Percentiles rank a stretch among this genome's conserved stretches.
phyloP scores from a whole-genome alignment of 2,888 invertebrate genomes.

The Ernsta delagoae region DNA sequence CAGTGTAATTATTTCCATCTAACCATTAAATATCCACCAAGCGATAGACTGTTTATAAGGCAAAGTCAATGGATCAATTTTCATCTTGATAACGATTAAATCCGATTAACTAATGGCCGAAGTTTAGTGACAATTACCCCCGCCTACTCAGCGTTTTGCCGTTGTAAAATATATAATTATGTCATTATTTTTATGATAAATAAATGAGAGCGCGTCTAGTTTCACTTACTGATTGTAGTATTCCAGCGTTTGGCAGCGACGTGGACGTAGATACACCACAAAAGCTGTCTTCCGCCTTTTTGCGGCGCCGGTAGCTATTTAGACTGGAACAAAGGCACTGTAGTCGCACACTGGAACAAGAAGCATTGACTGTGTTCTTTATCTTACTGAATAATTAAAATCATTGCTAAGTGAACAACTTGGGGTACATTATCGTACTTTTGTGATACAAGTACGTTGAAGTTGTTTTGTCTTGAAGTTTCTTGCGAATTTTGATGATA shows the following conservation, averaged over 20 bases:
- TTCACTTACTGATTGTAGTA: background rate
- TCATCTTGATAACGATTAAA: too few relatives aligned
- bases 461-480: background rate
- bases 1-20: too few relatives aligned
- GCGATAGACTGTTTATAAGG: too few relatives aligned
- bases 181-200: background rate
- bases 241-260: background rate
- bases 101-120: too few relatives aligned
- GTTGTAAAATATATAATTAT: background rate
- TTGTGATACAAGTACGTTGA: background rate
- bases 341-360: background rate
- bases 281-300: conserved; percentile 2
- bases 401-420: conserved; percentile 11
- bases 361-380: conserved; percentile 15
- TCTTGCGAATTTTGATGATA: background rate
- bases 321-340: conserved; percentile 4
- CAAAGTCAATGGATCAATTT: too few relatives aligned
- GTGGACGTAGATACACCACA: background rate
- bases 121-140: background rate
- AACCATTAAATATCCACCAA: too few relatives aligned
- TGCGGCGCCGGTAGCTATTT: conserved; percentile 11
- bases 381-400: conserved; percentile 10
- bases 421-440: background rate
- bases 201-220: conserved; percentile 1
- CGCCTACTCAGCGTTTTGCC: background rate